phyloP scores from a whole-genome alignment of 2,113 vertebrate genomes.

The Pomatorhinus ruficollis region DNA sequence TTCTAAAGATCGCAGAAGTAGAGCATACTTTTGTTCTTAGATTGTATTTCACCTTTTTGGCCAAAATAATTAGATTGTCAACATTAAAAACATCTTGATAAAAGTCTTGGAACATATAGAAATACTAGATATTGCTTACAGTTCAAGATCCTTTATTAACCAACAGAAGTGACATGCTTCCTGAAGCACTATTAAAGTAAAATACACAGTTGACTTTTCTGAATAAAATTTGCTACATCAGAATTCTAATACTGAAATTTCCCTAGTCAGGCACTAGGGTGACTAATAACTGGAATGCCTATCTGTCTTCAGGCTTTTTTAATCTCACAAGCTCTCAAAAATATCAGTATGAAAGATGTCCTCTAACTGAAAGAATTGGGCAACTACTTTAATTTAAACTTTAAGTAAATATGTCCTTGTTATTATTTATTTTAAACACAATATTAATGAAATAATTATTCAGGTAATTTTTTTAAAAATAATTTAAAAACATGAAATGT shows the following conservation, averaged over 20 bases:
- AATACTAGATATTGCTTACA: background rate
- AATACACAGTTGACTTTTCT: background rate
- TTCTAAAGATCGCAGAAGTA: background rate
- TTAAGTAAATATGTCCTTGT: background rate
- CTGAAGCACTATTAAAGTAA: background rate
- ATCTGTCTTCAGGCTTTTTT: background rate
- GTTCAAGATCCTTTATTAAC: background rate
- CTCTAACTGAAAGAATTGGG: background rate
- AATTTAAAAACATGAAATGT: background rate
- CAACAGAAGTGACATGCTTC: background rate
- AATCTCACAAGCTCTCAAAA: background rate
- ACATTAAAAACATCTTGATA: background rate
- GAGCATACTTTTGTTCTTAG: background rate
- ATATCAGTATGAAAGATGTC: background rate
- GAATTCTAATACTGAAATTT: background rate
- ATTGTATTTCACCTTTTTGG: background rate
- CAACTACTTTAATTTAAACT: background rate
- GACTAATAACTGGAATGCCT: background rate
- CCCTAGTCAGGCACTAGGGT: background rate
- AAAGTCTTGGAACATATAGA: background rate
- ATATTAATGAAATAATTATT: background rate
- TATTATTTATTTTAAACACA: background rate
- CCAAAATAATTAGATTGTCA: background rate
- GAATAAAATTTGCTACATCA: background rate
- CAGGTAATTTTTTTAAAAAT: background rate